Percentiles rank a stretch among this genome's conserved stretches.
These are phyloP conservation scores for Aselliscus stoliczkanus DNA, from an alignment of 2,797 vertebrate genomes.

Conservation along the genomic window DNA sequence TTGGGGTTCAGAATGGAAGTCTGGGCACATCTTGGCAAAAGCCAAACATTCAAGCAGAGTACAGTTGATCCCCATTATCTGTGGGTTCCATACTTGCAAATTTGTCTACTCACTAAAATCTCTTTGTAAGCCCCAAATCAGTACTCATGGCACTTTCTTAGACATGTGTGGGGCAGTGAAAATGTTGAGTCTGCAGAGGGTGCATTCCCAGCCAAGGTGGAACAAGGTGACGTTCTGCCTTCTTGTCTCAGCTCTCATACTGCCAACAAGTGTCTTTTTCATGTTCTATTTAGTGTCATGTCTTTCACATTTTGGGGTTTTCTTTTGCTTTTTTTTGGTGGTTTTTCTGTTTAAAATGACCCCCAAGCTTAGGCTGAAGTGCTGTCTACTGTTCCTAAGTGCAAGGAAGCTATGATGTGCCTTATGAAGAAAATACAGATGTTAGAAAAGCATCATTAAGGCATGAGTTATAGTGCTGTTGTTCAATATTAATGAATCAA, in stretches of 20 bases:
- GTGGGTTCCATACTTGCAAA: background rate
- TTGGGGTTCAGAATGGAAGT: background rate
- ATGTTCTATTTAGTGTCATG: background rate
- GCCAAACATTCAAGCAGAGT: background rate
- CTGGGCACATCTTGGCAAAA: background rate
- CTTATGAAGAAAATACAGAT: background rate
- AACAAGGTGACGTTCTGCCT: background rate
- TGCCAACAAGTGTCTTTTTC: background rate
- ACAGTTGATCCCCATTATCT: background rate
- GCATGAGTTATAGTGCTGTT: background rate
- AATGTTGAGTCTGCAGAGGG: background rate
- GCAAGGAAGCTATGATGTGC: background rate
- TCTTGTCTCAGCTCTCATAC: background rate
- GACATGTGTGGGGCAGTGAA: background rate
- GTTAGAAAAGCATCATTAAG: background rate
- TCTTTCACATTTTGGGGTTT: background rate
- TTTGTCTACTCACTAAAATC: background rate
- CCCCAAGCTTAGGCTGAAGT: background rate
- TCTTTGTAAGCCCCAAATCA: background rate
- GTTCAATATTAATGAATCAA: background rate
- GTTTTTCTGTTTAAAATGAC: conserved; percentile 5
- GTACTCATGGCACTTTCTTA: background rate
- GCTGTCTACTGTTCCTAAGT: background rate
- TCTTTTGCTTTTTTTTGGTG: background rate
- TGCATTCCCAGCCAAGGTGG: background rate